Evolutionary conservation across 2,797 vertebrate genomes (phyloP).

Genomic region (Oophaga sylvatica): DNA sequence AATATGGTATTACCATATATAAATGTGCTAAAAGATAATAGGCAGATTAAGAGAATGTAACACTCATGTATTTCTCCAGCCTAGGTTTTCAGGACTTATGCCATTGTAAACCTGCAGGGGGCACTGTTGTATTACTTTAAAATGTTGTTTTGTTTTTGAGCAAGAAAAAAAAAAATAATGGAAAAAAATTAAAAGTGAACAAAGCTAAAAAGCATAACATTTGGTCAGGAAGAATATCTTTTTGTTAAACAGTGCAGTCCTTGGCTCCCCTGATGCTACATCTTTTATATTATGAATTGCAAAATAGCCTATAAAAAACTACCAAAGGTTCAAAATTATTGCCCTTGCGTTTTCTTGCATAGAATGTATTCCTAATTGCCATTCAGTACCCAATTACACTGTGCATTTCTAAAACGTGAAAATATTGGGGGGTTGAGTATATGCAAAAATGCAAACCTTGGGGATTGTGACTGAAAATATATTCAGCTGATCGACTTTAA

Average conservation of each 20-base stretch:
- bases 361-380: constrained; percentile 56
- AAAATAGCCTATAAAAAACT: constrained; percentile 50
- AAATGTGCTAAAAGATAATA: constrained; percentile 11
- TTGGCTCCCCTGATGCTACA: constrained; percentile 61
- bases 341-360: constrained; percentile 56
- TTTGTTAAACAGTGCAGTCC: constrained; percentile 61
- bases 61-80: not conserved
- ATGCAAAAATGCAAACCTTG: constrained; percentile 35
- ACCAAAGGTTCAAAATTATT: constrained; percentile 58
- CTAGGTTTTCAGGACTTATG: not conserved
- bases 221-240: constrained; percentile 62
- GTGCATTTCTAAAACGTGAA: constrained; percentile 32
- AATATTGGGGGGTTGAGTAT: constrained; percentile 51
- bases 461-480: constrained; percentile 48
- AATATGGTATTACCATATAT: not conserved
- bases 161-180: constrained; percentile 21
- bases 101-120: constrained; percentile 37
- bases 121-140: constrained; percentile 53
- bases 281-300: constrained; percentile 60
- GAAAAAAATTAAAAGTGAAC: constrained; percentile 59
- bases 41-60: not conserved
- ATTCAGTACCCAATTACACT: constrained; percentile 55
- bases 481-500: constrained; percentile 56
- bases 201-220: constrained; percentile 62
- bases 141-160: constrained; percentile 17